A percentile compares a stretch with the other conserved stretches of the same genome.
Conservation (phyloP, 2,888 invertebrate species). For the Ramazzottius varieornatus region DNA sequence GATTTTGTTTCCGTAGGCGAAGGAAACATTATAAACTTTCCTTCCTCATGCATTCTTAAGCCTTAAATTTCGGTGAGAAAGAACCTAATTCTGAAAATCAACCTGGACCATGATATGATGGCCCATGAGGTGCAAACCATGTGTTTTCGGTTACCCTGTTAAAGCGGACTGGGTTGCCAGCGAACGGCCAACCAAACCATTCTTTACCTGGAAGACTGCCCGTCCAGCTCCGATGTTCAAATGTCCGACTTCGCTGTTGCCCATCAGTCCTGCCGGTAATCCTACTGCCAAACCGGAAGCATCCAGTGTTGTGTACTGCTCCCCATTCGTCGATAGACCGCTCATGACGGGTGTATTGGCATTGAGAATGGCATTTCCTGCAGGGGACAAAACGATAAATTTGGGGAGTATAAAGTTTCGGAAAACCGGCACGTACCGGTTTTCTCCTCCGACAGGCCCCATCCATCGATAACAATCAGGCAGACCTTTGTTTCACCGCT, state of each 20-base stretch:
- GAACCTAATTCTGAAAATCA: too few species aligned
- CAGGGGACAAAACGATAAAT: not conserved
- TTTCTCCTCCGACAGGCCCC: slow-evolving; percentile 21
- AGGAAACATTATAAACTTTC: too few species aligned
- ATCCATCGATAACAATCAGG: slow-evolving; percentile 24
- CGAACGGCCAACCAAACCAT: too few species aligned
- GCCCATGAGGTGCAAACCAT: too few species aligned
- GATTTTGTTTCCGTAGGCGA: too few species aligned
- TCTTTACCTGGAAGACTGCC: slow-evolving; percentile 23
- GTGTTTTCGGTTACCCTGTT: too few species aligned
- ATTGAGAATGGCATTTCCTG: slow-evolving; percentile 23
- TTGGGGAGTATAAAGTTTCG: not conserved
- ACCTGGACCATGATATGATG: too few species aligned
- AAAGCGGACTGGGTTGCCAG: too few species aligned
- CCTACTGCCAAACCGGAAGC: slow-evolving; percentile 25
- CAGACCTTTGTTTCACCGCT: slow-evolving; percentile 17
- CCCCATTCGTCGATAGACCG: slow-evolving; percentile 17
- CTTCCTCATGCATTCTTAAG: too few species aligned
- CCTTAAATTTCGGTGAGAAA: too few species aligned
- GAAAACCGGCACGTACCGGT: too few species aligned
- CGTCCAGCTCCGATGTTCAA: slow-evolving; percentile 26
- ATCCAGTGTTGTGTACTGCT: slow-evolving; percentile 17
- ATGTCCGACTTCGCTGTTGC: slow-evolving; percentile 26
- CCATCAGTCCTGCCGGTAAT: slow-evolving; percentile 25
- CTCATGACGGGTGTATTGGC: slow-evolving; percentile 25